Evolutionary conservation across 2,888 invertebrate genomes (phyloP), one percentile per base, ranked within the genome.

Genomic region (Seladonia tumulorum): DNA sequence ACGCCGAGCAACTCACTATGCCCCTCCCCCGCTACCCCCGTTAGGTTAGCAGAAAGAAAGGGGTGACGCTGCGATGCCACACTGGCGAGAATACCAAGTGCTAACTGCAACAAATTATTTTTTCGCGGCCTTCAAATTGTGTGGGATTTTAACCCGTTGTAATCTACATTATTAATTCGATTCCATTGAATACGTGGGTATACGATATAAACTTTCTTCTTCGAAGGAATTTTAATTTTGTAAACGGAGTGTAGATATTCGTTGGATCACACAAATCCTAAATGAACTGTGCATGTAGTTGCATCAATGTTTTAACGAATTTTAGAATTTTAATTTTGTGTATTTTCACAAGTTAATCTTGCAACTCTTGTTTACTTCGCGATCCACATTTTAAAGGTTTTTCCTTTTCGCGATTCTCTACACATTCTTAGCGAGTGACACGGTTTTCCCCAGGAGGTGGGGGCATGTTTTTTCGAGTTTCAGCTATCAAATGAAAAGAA

Each of bases 1-100:
- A 90, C 85, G 86, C 79, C 81, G 88, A 74, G 85, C 81, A 88
- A 84, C 84, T 87, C 82, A 83, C 90, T 85, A 90, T 83, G 81
- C 29, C 25, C 84, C 35, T 35, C 35, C 75, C 75, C 73, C 75
- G 79, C 22, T 35, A 63, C 75, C 70, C 77, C 45, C 42, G 35
- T 60, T 12, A 57, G 57, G 12, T 18, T 18, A 18, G 14, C 42
- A 29, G 8, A 63, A 42, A 47, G 72, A 81, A 81, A 78, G 66
- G 79, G 78, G 79, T 78, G 82, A 68, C 66, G 22, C 29, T 22
- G 79, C 2, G 39, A 18, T 8, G 25, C n/a, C 18, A 49, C 10
- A n/a, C 12, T 8, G 16, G 29, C n/a, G 57, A 1, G 12, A 57
- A 57, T 57, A 10, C n/a, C 53, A n/a, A 53, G 3, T 53, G 22